Conservation (phyloP, 2,113 vertebrate species). For the Paramormyrops kingsleyae region DNA sequence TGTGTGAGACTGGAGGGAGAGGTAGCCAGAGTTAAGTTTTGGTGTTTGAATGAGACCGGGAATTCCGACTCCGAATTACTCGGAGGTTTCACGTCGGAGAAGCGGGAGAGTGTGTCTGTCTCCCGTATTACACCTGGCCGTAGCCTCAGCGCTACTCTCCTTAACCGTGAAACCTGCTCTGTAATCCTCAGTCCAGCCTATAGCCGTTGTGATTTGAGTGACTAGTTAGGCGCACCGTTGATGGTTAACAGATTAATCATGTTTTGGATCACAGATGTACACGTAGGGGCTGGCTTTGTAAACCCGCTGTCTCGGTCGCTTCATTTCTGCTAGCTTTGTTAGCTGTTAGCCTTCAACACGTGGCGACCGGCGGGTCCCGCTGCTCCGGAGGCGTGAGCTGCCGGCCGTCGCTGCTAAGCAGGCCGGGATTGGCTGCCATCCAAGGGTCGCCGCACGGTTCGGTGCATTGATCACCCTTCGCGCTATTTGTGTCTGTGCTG, state of each 20-base stretch:
- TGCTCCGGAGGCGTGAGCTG: not conserved
- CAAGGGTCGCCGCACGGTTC: not conserved
- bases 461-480: not conserved
- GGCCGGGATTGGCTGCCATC: not conserved
- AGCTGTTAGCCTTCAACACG: slow-evolving; percentile 6
- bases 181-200: not conserved
- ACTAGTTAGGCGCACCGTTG: not conserved
- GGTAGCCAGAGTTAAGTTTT: not conserved
- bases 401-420: not conserved
- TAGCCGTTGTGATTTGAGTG: not conserved
- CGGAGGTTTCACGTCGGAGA: not conserved
- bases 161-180: not conserved
- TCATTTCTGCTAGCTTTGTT: not conserved
- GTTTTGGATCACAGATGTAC: not conserved
- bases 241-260: not conserved
- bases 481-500: not conserved
- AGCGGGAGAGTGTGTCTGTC: not conserved
- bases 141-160: not conserved
- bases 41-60: not conserved
- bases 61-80: not conserved
- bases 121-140: not conserved
- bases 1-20: not conserved
- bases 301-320: not conserved
- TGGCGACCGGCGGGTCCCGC: not conserved
- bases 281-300: not conserved